Evolutionary conservation across 2,113 vertebrate genomes (phyloP).

Genomic region (Rhodinocichla rosea): DNA sequence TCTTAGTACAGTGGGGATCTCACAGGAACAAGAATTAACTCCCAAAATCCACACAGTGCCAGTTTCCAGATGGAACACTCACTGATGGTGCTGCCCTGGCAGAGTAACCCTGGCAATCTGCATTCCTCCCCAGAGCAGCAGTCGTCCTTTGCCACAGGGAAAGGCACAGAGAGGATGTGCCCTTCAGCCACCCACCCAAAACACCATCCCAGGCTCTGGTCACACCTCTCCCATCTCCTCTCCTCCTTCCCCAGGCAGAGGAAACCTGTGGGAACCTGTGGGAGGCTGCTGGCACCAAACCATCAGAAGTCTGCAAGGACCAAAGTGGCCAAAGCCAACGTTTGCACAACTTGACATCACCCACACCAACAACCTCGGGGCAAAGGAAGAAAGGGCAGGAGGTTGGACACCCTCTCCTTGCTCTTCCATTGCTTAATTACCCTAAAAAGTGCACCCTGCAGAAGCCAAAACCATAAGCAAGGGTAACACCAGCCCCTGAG

Average conservation of each 20-base stretch:
- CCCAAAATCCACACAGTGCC: accelerated
- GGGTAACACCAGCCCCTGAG: neutral
- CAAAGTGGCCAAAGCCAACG: neutral
- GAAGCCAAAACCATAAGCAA: neutral
- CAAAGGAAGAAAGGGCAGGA: neutral
- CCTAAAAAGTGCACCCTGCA: neutral
- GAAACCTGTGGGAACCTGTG: neutral
- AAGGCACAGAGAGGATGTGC: neutral
- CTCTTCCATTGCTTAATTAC: neutral
- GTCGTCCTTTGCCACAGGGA: neutral
- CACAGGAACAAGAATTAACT: neutral
- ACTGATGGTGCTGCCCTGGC: neutral
- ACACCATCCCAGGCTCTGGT: neutral
- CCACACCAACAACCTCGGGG: accelerated
- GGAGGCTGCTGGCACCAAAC: neutral
- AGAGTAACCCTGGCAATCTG: neutral
- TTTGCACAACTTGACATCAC: neutral
- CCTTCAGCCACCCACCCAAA: neutral
- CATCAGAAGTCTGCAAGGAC: neutral
- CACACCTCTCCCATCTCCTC: neutral
- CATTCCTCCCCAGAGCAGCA: neutral
- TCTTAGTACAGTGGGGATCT: too few species aligned
- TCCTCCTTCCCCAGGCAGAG: neutral
- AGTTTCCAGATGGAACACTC: accelerated
- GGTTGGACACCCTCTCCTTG: neutral